Conservation (phyloP, 2,888 invertebrate species). For the Zygothrica quintamaculata region DNA sequence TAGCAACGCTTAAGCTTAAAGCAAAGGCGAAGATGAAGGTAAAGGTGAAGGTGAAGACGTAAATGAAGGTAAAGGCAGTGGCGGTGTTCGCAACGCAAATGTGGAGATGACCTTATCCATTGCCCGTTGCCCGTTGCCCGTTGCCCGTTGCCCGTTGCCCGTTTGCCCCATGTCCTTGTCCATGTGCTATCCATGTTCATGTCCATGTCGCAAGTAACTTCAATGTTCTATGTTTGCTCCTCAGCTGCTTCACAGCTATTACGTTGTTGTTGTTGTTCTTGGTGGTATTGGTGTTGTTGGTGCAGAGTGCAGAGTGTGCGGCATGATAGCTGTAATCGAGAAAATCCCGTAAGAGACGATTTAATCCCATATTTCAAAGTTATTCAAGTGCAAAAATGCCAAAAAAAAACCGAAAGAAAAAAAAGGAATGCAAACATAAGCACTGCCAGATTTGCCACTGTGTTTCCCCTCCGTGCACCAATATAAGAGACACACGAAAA, state of each 20-base stretch:
- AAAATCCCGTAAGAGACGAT: conserved; percentile 83
- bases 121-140: neutral
- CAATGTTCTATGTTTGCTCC: too few relatives aligned
- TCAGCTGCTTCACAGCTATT: neutral
- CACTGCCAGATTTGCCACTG: conserved; percentile 55
- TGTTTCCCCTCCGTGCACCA: conserved; percentile 14
- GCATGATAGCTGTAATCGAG: conserved; percentile 82
- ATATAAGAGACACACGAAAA: conserved; percentile 47
- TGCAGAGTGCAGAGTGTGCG: conserved; percentile 9
- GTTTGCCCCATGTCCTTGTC: neutral
- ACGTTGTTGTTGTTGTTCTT: too few relatives aligned
- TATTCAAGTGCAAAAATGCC: conserved; percentile 83
- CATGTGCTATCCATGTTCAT: neutral
- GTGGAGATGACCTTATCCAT: conserved; percentile 47
- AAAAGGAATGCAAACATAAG: conserved; percentile 80
- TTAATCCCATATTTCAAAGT: conserved; percentile 83
- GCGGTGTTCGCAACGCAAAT: too few relatives aligned
- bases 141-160: conserved; percentile 24
- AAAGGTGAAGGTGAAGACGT: neutral
- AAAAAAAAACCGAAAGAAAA: too few relatives aligned
- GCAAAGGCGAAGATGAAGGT: conserved; percentile 3
- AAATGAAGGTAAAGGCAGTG: too few relatives aligned
- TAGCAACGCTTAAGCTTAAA: conserved; percentile 36
- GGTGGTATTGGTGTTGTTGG: too few relatives aligned
- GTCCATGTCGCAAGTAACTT: too few relatives aligned